Evolutionary conservation across 2,113 vertebrate genomes (phyloP).

Genomic region (Raphicerus campestris): DNA sequence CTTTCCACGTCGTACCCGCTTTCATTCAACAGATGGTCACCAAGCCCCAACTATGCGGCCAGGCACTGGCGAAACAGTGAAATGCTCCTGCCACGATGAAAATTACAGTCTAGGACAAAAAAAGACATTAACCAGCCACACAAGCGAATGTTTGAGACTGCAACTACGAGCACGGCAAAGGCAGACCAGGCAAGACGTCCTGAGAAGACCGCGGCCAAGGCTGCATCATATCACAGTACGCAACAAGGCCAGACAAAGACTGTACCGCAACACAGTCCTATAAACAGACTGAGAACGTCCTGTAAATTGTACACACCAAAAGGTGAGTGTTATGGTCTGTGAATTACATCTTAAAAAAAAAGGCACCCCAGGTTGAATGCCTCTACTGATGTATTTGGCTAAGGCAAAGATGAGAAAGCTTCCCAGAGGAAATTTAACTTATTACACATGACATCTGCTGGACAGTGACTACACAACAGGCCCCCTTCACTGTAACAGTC

Average conservation of each 20-base stretch:
- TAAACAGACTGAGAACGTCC: not conserved
- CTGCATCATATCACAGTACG: not conserved
- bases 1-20: not conserved
- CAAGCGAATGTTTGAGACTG: not conserved
- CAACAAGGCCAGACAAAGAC: not conserved
- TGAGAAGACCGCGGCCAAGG: not conserved
- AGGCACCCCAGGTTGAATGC: not conserved
- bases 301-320: not conserved
- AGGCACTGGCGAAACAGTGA: not conserved
- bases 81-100: not conserved
- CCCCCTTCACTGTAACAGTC: not conserved
- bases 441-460: not conserved
- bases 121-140: not conserved
- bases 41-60: not conserved
- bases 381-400: not conserved
- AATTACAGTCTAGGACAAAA: not conserved
- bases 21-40: not conserved
- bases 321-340: not conserved
- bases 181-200: not conserved
- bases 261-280: not conserved
- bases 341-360: not conserved
- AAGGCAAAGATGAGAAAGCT: not conserved
- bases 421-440: not conserved
- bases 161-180: not conserved
- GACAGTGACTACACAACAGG: not conserved